phyloP scores from a whole-genome alignment of 2,113 vertebrate species.

The Furnarius figulus region DNA sequence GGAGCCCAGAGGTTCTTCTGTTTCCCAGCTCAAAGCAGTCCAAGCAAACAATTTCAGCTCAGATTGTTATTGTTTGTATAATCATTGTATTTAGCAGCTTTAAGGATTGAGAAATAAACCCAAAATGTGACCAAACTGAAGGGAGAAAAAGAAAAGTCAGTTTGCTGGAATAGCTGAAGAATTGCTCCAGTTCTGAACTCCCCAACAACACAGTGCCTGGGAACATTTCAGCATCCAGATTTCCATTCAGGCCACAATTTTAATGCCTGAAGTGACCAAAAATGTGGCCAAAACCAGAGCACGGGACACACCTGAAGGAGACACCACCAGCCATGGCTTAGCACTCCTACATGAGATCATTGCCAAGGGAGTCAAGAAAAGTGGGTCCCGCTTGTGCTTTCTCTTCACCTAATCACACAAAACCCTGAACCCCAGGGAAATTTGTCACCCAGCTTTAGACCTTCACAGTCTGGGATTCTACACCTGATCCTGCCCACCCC shows the following conservation, averaged over 20 bases:
- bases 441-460: neutral
- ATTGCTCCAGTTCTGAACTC: neutral
- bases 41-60: neutral
- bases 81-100: neutral
- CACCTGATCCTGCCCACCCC: neutral
- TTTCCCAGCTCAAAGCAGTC: neutral
- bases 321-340: neutral
- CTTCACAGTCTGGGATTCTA: fast-evolving
- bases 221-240: neutral
- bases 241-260: neutral
- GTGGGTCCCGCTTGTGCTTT: fast-evolving
- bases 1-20: neutral
- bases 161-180: neutral
- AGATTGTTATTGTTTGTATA: neutral
- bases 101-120: neutral
- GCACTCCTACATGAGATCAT: neutral
- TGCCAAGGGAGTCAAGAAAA: no score
- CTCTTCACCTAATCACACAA: neutral
- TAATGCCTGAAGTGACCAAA: neutral
- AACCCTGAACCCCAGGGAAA: neutral
- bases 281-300: neutral
- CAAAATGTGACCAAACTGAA: neutral
- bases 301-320: neutral
- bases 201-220: no score
- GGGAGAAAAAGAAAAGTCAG: neutral